Evolutionary conservation across 2,797 vertebrate genomes (phyloP).

Genomic region (Myiotriccus ornatus): DNA sequence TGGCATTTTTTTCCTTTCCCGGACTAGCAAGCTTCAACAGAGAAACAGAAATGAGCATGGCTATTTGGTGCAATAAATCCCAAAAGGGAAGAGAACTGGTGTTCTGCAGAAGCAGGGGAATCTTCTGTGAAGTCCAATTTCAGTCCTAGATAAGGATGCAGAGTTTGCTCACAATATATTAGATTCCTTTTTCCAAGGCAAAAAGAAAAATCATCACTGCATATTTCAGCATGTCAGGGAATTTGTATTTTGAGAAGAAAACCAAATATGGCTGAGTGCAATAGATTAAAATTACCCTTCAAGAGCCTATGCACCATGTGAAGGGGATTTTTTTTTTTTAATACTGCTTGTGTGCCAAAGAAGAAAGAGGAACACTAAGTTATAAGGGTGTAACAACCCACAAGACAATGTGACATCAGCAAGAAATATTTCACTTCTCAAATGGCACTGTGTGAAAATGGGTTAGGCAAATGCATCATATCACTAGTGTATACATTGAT

Average conservation of each 20-base stretch:
- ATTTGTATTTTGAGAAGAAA: constrained; percentile 33
- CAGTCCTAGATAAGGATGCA: neutral
- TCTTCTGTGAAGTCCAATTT: neutral
- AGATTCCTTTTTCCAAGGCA: neutral
- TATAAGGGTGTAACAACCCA: neutral
- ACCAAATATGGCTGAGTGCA: constrained; percentile 21
- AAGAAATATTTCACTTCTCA: neutral
- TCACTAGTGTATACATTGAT: neutral
- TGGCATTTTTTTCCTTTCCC: neutral
- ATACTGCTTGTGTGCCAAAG: neutral
- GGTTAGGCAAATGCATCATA: neutral
- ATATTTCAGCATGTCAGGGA: neutral
- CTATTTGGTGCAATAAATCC: constrained; percentile 14
- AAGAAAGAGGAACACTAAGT: neutral
- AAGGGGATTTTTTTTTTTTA: neutral
- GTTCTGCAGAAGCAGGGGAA: neutral
- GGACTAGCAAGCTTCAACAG: neutral
- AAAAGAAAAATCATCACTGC: neutral
- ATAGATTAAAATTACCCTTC: constrained; percentile 57
- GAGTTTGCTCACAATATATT: neutral
- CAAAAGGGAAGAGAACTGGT: neutral
- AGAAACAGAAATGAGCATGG: neutral
- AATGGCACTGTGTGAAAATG: neutral
- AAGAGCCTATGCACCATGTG: neutral
- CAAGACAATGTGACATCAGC: neutral